Conservation (phyloP, 2,888 invertebrate genomes). For the Drosophila anomelani region DNA sequence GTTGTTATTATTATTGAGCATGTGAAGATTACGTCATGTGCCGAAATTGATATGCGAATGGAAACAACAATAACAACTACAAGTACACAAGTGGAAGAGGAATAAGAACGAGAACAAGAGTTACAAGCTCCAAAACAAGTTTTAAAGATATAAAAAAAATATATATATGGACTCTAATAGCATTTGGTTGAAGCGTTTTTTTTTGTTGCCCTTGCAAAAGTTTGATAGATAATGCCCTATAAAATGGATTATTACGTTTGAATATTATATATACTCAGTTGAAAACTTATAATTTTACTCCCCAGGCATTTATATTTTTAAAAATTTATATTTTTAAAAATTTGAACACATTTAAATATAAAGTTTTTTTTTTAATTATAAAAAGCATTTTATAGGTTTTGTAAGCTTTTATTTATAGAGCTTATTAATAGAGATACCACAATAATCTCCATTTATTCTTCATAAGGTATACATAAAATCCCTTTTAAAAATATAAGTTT, state of each 20-base stretch:
- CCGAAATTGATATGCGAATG: slow-evolving; percentile 77
- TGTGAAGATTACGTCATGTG: slow-evolving; percentile 79
- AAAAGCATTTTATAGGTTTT: no score
- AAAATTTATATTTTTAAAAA: no score
- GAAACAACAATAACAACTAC: slow-evolving; percentile 45
- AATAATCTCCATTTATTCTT: no score
- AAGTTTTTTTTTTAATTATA: not conserved
- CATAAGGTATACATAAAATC: no score
- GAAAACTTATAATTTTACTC: no score
- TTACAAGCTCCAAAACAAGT: slow-evolving; percentile 46
- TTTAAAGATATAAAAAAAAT: slow-evolving; percentile 12
- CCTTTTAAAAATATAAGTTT: no score
- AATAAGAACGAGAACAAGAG: slow-evolving; percentile 30
- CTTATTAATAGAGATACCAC: no score
- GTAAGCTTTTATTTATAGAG: no score
- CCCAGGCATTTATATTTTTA: no score
- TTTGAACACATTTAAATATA: not conserved
- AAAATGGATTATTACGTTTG: not conserved
- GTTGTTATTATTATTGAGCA: slow-evolving; percentile 56
- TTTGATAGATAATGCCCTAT: not conserved
- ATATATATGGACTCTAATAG: not conserved
- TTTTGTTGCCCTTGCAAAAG: not conserved
- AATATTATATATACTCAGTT: not conserved
- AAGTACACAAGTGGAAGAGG: slow-evolving; percentile 40
- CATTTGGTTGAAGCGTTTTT: slow-evolving; percentile 10